phyloP scores from a whole-genome alignment of 2,113 vertebrate species.

The Leptobrachium ailaonicum region DNA sequence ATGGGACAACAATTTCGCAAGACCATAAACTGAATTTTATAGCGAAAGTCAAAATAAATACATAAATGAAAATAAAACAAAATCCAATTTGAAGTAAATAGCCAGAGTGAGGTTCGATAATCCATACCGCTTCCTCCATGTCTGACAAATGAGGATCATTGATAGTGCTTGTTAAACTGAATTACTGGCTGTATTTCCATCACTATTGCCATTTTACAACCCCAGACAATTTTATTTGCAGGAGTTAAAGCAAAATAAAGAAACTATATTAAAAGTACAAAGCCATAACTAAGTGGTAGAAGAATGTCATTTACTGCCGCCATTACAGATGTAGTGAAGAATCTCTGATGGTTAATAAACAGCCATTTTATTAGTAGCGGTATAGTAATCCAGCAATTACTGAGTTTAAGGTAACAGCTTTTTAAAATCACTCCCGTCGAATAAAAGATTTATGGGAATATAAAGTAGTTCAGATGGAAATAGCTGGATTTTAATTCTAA shows the following conservation, averaged over 20 bases:
- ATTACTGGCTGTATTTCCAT: slow-evolving; percentile 1
- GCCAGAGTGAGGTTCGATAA: not conserved
- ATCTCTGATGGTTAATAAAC: slow-evolving; percentile 21
- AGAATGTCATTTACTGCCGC: not conserved
- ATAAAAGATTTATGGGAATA: slow-evolving; percentile 8
- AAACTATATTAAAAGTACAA: slow-evolving; percentile 13
- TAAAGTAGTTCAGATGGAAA: not conserved
- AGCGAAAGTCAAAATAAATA: not conserved
- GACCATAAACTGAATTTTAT: slow-evolving; percentile 1
- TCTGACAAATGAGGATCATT: slow-evolving; percentile 14
- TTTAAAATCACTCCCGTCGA: not conserved
- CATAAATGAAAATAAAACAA: not conserved
- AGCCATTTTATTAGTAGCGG: not conserved
- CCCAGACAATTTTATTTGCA: slow-evolving; percentile 11
- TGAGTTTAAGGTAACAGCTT: slow-evolving; percentile 8
- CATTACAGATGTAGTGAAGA: not conserved
- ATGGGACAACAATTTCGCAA: slow-evolving; percentile 6
- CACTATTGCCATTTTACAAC: not conserved
- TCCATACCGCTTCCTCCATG: not conserved
- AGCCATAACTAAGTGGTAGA: slow-evolving; percentile 2
- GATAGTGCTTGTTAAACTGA: slow-evolving; percentile 7
- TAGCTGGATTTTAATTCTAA: not conserved
- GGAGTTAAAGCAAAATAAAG: slow-evolving; percentile 10
- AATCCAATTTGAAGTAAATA: not conserved
- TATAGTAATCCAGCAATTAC: slow-evolving; percentile 2